These are phyloP conservation scores for Drosophila nr. perissopoda DNA, from an alignment of 2,888 invertebrate genomes.

Conservation along the genomic window DNA sequence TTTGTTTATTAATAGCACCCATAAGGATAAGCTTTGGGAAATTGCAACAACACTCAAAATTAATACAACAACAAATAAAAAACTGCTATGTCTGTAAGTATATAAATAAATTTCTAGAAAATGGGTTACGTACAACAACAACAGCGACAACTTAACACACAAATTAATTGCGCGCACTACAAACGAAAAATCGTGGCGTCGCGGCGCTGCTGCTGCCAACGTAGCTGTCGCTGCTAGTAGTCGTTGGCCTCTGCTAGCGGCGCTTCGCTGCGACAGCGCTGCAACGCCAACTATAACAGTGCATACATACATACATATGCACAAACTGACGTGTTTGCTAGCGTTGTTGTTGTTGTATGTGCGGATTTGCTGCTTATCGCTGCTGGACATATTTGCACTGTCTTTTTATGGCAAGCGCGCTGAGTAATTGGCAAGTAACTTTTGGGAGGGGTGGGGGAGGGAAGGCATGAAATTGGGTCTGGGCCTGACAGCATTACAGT, in stretches of 20 bases:
- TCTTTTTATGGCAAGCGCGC: slow-evolving; percentile 57
- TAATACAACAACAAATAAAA: slow-evolving; percentile 17
- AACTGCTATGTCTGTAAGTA: slow-evolving; percentile 25
- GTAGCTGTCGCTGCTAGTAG: slow-evolving; percentile 13
- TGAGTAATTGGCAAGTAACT: slow-evolving; percentile 59
- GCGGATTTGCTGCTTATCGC: slow-evolving; percentile 62
- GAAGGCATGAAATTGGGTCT: slow-evolving; percentile 19
- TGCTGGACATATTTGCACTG: slow-evolving; percentile 59
- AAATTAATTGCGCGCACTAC: slow-evolving; percentile 70
- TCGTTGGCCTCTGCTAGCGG: slow-evolving; percentile 14
- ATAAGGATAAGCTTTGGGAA: slow-evolving; percentile 57
- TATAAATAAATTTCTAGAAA: slow-evolving; percentile 56
- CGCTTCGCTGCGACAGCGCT: slow-evolving; percentile 26
- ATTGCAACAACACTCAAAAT: slow-evolving; percentile 41
- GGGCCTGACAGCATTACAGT: slow-evolving; percentile 27
- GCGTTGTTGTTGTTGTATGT: slow-evolving; percentile 27
- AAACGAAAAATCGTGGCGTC: slow-evolving; percentile 49
- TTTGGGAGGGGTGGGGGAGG: background rate
- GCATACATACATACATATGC: slow-evolving; percentile 9
- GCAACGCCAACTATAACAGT: slow-evolving; percentile 44
- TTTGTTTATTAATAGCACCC: slow-evolving; percentile 48
- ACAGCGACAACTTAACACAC: slow-evolving; percentile 44
- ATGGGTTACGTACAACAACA: slow-evolving; percentile 53
- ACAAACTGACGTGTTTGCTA: slow-evolving; percentile 4
- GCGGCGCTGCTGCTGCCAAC: slow-evolving; percentile 19